Base-by-base conservation (phyloP, 2,113 vertebrate species). In the Ophthalmotilapia sp. region DNA sequence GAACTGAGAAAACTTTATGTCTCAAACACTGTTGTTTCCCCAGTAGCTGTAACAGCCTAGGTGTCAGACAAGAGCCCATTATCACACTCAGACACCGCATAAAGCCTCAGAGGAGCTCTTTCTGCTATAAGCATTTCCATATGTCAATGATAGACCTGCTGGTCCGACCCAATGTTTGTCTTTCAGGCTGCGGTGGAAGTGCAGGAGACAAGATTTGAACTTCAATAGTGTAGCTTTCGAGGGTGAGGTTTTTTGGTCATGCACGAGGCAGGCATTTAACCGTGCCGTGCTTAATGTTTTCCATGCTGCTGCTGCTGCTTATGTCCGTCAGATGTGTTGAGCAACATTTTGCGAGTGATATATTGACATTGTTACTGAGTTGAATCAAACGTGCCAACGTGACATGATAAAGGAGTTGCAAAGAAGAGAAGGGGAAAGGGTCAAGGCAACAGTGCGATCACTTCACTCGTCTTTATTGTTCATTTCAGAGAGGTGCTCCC, bases 51-150 rank as follows among this genome's bases (percentile, higher is more conserved):
- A 86, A 53, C 84, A 87, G 89, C 90, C 73, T 40, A 90, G 84
- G 89, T 90, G 92, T 94, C 90, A 95, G 93, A 95, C 93, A 93
- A 96, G 92, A 89, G 89, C 86, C 92, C 83, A 94, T 96, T 95
- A 96, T 96, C 93, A 89, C 93, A 93, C 92, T 81, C 93, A 94
- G 93, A 94, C 94, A 93, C 84, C 54, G 83, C 17, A 42, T 73
- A 86, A 84, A 86, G 80, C 90, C 92, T 92, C 92, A 86, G 91
- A 89, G 91, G 93, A 89, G 89, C 92, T 91, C 89, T 92, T 81
- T 92, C 91, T 93, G 80, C 82, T 60, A 10, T 96, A 96, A 97
- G 93, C 93, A 94, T 91, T 96, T 96, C 96, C 96, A 96, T 95
- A 96, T 96, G 96, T 54, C 60, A 31, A 19, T 79, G 19, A 82